Percentiles rank a stretch among this genome's conserved stretches.
Conservation (phyloP, 2,888 invertebrate genomes). For the Ptychoptera albimana region DNA sequence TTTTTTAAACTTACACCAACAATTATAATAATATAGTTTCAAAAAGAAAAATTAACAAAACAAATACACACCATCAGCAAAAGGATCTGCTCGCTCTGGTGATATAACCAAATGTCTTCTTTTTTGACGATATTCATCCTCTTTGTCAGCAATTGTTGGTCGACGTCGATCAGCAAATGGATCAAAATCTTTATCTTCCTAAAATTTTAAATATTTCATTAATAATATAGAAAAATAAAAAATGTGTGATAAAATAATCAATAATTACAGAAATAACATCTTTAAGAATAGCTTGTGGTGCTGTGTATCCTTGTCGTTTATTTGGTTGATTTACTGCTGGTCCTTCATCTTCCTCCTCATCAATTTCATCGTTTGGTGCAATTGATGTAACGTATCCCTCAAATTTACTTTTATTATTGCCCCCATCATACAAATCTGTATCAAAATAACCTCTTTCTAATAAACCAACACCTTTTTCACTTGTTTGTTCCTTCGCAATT, state of each 20-base stretch:
- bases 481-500: conserved; percentile 40
- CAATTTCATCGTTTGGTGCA: conserved; percentile 89
- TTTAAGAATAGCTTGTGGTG: conserved; percentile 75
- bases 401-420: conserved; percentile 57
- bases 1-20: background rate
- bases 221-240: conserved; percentile 5
- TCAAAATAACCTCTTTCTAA: conserved; percentile 80
- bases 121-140: conserved; percentile 90
- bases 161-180: conserved; percentile 85
- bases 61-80: conserved; percentile 77
- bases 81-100: conserved; percentile 92
- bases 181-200: conserved; percentile 87
- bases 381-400: conserved; percentile 94
- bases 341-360: conserved; percentile 77
- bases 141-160: conserved; percentile 87
- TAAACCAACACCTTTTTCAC: conserved; percentile 66
- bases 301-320: conserved; percentile 64
- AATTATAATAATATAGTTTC: too few species aligned
- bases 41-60: conserved; percentile 1
- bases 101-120: conserved; percentile 84
- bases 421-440: conserved; percentile 80
- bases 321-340: conserved; percentile 45
- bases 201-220: conserved; percentile 13
- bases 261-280: conserved; percentile 68
- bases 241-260: conserved; percentile 1